A percentile compares a stretch with the other conserved stretches of the same genome.
phyloP scores from a whole-genome alignment of 2,797 vertebrate genomes.

The Vipera ursinii region DNA sequence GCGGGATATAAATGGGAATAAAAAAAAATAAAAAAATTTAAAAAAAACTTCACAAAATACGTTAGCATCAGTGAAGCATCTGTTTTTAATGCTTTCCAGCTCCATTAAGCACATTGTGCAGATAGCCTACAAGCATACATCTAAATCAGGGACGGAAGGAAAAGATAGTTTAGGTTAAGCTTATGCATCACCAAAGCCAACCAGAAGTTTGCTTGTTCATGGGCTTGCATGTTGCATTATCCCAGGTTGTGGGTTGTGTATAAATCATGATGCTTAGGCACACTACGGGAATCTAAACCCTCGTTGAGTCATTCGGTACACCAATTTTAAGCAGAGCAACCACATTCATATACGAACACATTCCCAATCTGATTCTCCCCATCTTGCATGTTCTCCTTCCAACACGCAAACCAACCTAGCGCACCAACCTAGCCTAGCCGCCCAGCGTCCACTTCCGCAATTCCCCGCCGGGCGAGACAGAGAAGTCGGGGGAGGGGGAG shows the following conservation, averaged over 20 bases:
- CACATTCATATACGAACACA: background rate
- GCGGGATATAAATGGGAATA: too few relatives aligned
- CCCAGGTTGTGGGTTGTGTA: background rate
- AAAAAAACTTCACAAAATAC: too few relatives aligned
- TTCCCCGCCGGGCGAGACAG: background rate
- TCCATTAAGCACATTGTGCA: background rate
- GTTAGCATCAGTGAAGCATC: background rate
- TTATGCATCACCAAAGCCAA: background rate
- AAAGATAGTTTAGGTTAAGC: background rate
- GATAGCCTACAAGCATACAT: background rate
- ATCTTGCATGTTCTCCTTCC: too few relatives aligned
- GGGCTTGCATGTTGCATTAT: background rate
- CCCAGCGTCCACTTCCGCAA: background rate
- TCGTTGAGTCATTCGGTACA: background rate
- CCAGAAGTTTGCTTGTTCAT: background rate
- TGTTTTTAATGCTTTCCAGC: background rate
- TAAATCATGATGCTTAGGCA: background rate
- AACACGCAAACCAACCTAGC: background rate
- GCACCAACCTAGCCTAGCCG: background rate
- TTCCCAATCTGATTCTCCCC: too few relatives aligned
- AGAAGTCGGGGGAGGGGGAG: background rate
- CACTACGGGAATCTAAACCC: background rate
- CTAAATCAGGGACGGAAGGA: background rate
- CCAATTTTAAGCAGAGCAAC: background rate
- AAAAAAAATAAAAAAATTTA: too few relatives aligned